Percentiles rank a stretch among this genome's conserved stretches.
phyloP scores from a whole-genome alignment of 2,888 invertebrate species.

The Hirtodrosophila alboralis region DNA sequence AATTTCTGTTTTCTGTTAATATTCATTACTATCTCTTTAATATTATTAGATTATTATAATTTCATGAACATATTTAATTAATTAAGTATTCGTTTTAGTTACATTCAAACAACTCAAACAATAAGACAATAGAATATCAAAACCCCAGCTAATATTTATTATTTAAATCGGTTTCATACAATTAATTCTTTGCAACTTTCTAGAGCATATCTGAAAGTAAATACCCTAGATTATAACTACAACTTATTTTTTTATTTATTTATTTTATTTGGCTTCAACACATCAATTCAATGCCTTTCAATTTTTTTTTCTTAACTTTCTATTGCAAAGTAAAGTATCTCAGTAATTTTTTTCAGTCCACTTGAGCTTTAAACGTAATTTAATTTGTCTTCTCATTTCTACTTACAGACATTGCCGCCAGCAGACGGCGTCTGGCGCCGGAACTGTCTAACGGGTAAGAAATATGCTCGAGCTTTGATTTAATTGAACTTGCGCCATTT shows the following conservation, averaged over 20 bases:
- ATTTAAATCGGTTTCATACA: not conserved
- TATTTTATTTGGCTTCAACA: constrained; percentile 21
- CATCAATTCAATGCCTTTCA: constrained; percentile 46
- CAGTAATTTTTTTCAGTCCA: constrained; percentile 23
- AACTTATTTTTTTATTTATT: no score
- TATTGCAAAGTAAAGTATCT: constrained; percentile 22
- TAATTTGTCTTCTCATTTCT: constrained; percentile 77
- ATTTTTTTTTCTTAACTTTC: constrained; percentile 19
- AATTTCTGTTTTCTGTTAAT: no score
- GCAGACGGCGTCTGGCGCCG: constrained; percentile 78
- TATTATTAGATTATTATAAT: no score
- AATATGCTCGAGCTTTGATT: constrained; percentile 76
- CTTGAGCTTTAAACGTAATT: constrained; percentile 75
- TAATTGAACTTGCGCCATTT: constrained; percentile 73
- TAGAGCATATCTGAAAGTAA: constrained; percentile 13
- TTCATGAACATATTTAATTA: no score
- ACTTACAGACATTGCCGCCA: constrained; percentile 68
- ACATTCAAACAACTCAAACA: no score
- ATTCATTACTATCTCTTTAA: no score
- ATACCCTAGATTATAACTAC: no score
- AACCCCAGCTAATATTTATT: no score
- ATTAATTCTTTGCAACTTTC: not conserved
- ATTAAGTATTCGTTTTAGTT: no score
- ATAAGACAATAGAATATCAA: no score
- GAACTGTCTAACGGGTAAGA: constrained; percentile 78